Evolutionary conservation across 35 echinoderm and acorn worm genomes (phyloP), one percentile per base, ranked within the genome.

Genomic region (Eucidaris tribuloides): DNA sequence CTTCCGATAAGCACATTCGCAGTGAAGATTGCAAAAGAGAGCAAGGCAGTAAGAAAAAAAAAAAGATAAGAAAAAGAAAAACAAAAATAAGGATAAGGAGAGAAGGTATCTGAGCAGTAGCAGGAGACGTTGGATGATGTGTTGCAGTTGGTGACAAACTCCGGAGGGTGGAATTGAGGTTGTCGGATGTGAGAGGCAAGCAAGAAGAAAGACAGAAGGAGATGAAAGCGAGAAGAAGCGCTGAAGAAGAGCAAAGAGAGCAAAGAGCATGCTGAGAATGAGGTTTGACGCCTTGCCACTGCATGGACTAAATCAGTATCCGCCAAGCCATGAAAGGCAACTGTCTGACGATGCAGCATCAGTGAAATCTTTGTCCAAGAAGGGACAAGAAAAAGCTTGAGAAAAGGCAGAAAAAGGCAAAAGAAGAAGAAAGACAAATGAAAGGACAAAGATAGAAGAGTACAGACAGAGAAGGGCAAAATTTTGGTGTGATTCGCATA

Each of bases 161-260:
- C 3, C 28, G 35, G 22, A 40, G 44, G 20, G 68, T 33, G 44
- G 28, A 42, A 24, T 3, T 36, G 20, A 40, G 44, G 35, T 24
- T 36, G n/a, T 42, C 24, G 35, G 68, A 74, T 25, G 25, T 27
- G 68, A 74, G 44, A 44, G 44, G 44, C 35, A 44, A 44, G 20
- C 38, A 74, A 40, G 61, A 64, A 32, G 44, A 74, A 40, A 74
- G 44, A 44, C 38, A 74, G 68, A 74, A 32, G 22, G 37, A 64
- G 24, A 74, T 42, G n/a, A n/a, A n/a, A n/a, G n/a, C n/a, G 68
- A 74, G 40, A 74, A 74, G 68, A 74, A 74, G 68, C 38, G 68
- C n/a, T n/a, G 68, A 74, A 27, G 44, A 74, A 74, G 37, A 74
- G 40, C 30, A 41, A 74, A 38, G 68, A n/a, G n/a, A n/a, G n/a